Evolutionary conservation across 1,140 invertebrate genomes (phyloP).

Genomic region (Gonioctena quinquepunctata): DNA sequence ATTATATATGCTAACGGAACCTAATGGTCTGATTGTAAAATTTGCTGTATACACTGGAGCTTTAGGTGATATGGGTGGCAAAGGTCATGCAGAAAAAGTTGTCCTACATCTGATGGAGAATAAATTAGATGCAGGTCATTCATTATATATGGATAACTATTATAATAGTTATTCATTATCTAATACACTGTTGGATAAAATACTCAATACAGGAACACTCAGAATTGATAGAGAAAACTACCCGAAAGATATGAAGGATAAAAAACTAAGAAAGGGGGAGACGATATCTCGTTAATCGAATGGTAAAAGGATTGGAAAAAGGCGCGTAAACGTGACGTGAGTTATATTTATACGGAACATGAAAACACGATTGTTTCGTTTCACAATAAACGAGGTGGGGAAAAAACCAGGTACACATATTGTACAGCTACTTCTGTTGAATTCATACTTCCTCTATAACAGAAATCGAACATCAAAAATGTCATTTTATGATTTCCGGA

Average conservation of each 20-base stretch:
- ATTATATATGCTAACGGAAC: constrained; percentile 33
- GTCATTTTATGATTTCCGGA: no score
- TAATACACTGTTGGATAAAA: not conserved
- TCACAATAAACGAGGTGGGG: constrained; percentile 23
- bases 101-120: constrained; percentile 17
- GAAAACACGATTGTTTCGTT: constrained; percentile 5
- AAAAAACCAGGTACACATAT: constrained; percentile 24
- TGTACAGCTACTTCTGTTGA: constrained; percentile 24
- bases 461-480: no score
- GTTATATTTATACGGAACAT: not conserved
- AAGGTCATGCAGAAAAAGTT: constrained; percentile 13
- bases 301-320: no score
- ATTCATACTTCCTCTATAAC: constrained; percentile 16
- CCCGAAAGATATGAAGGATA: constrained; percentile 15
- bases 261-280: constrained; percentile 47
- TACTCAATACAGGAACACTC: constrained; percentile 48
- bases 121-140: constrained; percentile 43
- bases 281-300: no score
- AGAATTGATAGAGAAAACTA: constrained; percentile 28
- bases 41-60: constrained; percentile 36
- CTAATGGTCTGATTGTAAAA: constrained; percentile 43
- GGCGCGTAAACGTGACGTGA: no score
- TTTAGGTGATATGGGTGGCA: constrained; percentile 15
- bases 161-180: constrained; percentile 47
- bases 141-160: constrained; percentile 55